These are phyloP conservation scores for Notodonta ziczac DNA, from an alignment of 2,888 invertebrate genomes.

Conservation along the genomic window DNA sequence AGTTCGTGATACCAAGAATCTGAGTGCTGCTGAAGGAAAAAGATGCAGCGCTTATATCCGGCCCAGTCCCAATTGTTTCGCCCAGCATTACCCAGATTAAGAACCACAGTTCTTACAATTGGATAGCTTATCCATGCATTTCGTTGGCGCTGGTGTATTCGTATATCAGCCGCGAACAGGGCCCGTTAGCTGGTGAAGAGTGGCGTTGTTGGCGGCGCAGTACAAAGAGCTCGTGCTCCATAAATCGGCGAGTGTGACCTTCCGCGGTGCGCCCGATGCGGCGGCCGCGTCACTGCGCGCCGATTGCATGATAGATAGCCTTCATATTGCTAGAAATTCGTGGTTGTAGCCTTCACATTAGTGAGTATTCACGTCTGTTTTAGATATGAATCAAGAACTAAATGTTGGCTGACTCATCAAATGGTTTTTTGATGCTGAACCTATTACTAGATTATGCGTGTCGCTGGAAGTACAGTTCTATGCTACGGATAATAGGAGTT, in stretches of 20 bases:
- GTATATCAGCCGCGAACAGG: slow-evolving; percentile 53
- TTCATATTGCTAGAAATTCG: slow-evolving; percentile 7
- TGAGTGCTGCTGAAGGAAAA: too few relatives aligned
- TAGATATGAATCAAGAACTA: neutral
- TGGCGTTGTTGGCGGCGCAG: slow-evolving; percentile 60
- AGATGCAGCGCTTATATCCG: too few relatives aligned
- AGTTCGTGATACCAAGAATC: too few relatives aligned
- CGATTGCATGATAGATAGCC: slow-evolving; percentile 4
- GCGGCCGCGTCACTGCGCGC: slow-evolving; percentile 41
- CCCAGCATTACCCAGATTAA: too few relatives aligned
- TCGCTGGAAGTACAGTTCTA: too few relatives aligned
- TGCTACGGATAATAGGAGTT: too few relatives aligned
- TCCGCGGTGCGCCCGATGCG: slow-evolving; percentile 46
- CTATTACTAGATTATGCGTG: neutral
- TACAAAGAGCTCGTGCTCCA: slow-evolving; percentile 77
- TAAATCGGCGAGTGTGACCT: slow-evolving; percentile 72
- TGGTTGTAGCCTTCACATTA: slow-evolving; percentile 1
- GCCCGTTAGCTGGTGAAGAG: slow-evolving; percentile 59
- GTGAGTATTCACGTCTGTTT: neutral
- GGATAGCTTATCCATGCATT: slow-evolving; percentile 35
- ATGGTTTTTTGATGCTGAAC: neutral
- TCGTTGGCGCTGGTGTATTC: slow-evolving; percentile 38
- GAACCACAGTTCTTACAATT: neutral
- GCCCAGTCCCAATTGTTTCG: too few relatives aligned
- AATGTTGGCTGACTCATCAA: neutral